Percentiles rank a stretch among this genome's conserved stretches.
These are phyloP conservation scores for Oryzias javanicus DNA, from an alignment of 2,113 vertebrate genomes.

Conservation along the genomic window DNA sequence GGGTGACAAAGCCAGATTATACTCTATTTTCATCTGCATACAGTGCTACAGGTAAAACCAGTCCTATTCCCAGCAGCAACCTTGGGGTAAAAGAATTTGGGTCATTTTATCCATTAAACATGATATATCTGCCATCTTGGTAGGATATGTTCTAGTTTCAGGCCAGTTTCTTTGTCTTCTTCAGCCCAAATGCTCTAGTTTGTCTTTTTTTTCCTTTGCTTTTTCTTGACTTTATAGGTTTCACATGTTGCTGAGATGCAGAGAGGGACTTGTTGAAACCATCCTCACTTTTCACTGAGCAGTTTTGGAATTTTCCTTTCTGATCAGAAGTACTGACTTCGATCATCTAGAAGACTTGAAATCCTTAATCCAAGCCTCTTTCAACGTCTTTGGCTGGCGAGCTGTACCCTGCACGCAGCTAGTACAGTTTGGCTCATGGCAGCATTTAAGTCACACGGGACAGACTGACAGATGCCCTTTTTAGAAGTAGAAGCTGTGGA, in stretches of 20 bases:
- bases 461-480: conserved; percentile 58
- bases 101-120: conserved; percentile 67
- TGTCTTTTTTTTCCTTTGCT: conserved; percentile 4
- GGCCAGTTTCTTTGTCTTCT: conserved; percentile 11
- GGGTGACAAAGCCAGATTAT: conserved; percentile 47
- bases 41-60: conserved; percentile 29
- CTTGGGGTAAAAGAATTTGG: conserved; percentile 48
- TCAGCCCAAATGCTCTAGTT: conserved; percentile 27
- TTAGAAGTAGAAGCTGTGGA: conserved; percentile 30
- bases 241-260: not conserved
- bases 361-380: conserved; percentile 12
- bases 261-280: not conserved
- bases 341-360: conserved; percentile 9
- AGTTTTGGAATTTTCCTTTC: conserved; percentile 12
- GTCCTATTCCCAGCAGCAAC: conserved; percentile 10
- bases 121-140: conserved; percentile 55
- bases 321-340: conserved; percentile 15
- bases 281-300: not conserved
- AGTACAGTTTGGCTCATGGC: conserved; percentile 25
- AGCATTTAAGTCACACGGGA: conserved; percentile 31
- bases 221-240: conserved; percentile 7
- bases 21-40: conserved; percentile 54
- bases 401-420: conserved; percentile 25
- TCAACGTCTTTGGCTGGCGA: conserved; percentile 21
- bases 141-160: conserved; percentile 56